Percentiles rank a stretch among this genome's conserved stretches.
Conservation (phyloP, 2,113 vertebrate genomes). For the Ivindomyrus marchei region DNA sequence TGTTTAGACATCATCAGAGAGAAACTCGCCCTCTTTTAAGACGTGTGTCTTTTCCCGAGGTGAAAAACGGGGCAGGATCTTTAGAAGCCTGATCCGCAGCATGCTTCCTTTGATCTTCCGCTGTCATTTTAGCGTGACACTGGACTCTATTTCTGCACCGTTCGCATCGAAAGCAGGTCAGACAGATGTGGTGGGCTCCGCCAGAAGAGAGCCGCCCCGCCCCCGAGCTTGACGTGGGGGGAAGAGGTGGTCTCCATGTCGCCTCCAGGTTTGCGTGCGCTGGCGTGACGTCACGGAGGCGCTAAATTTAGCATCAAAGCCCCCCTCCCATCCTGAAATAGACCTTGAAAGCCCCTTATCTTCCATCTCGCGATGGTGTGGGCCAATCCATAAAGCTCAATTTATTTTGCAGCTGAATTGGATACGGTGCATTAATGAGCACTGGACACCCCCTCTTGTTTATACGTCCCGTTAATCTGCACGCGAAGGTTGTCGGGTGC, state of each 20-base stretch:
- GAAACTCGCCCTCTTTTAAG: background rate
- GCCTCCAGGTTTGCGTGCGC: background rate
- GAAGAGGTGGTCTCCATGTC: background rate
- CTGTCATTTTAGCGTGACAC: background rate
- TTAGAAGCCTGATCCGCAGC: background rate
- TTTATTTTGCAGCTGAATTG: background rate
- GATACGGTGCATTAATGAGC: background rate
- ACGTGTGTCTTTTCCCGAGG: background rate
- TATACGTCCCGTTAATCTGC: background rate
- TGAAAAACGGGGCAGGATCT: slow-evolving; percentile 32
- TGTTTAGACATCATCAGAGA: background rate
- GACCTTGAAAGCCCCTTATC: background rate
- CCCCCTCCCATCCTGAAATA: background rate
- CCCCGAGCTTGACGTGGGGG: background rate
- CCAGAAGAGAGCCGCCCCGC: background rate
- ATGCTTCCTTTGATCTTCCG: background rate
- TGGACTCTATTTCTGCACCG: background rate
- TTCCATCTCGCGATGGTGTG: background rate
- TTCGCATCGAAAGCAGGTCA: background rate
- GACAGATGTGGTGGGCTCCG: background rate
- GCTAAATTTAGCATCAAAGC: background rate
- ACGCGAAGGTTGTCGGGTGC: background rate
- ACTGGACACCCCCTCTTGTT: background rate
- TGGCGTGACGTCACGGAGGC: background rate
- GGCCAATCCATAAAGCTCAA: background rate